Base-by-base conservation (phyloP, 2,797 vertebrate genomes). In the Girardinus metallicus region DNA sequence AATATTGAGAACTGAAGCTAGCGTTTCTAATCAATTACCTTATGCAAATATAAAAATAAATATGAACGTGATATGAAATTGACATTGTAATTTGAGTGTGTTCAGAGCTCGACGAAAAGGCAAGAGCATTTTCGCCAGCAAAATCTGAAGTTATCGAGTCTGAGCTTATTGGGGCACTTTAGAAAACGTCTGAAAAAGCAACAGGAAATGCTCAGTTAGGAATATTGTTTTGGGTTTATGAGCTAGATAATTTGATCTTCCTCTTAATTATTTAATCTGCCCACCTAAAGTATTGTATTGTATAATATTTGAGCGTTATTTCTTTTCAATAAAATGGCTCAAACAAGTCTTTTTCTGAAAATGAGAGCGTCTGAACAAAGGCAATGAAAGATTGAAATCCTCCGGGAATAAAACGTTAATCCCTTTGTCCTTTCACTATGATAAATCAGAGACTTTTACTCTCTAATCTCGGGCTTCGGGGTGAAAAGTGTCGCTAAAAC, bases 371-470 rank as follows among this genome's bases (percentile, higher is more conserved):
- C 18, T 64, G 21, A 66, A 66, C 26, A 66, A 66, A 39, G 34
- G 29, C 26, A 21, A 23, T 41, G 12, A 70, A 26, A 12, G 21
- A n/a, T 6, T 66, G 8, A 16, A 71, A 71, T 44, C 26, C 83
- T 62, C 0, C 23, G 44, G 60, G 71, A 79, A 81, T 86, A 75
- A 49, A 75, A 73, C 64, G 55, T 81, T 82, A 76, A 78, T 86
- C 78, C 84, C 72, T 84, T 85, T 81, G 53, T 83, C 70, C 18
- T 81, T 46, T 53, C 29, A 74, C 49, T 77, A 46, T 77, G 73
- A 93, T 90, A 89, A 88, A 91, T 91, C 70, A 76, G 75, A 87
- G 53, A 75, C 75, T 74, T 26, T 81, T 82, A 55, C 44, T 46
- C 74, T 87, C 82, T 36, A 55, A 86, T 77, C 80, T 84, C 79